Evolutionary conservation across 1,140 invertebrate genomes (phyloP), one percentile per base, ranked within the genome.

Genomic region (Drosophila saltans): DNA sequence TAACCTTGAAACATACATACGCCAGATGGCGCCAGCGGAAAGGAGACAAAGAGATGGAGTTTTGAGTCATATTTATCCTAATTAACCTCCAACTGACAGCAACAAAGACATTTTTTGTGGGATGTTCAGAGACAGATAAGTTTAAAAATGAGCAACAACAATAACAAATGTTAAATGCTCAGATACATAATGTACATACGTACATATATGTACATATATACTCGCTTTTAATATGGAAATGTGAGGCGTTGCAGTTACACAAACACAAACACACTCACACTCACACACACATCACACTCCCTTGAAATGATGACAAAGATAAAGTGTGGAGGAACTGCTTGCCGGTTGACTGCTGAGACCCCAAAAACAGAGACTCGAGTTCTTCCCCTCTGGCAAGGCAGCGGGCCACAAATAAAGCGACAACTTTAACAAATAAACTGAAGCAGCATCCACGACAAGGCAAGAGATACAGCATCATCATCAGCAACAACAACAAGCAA

Each of bases 391-490:
- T 9, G 9, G n/a, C 9, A 28, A 10, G 52, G 48, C 68, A 45
- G 61, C 66, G 61, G 64, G 69, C 4, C 28, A 30, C 65, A 75
- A 80, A 72, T 86, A 73, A 73, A 69, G 83, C 52, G 73, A 89
- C 70, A 88, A 78, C 73, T 86, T 85, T 76, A 88, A 72, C 83
- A 82, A 83, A 83, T 88, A 80, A 81, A 82, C 66, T 59, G 75
- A 56, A 60, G 24, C 8, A 26, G 8, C 16, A 10, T 10, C 8
- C 24, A 1, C 3, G 21, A 52, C 16, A 48, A 36, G 28, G 2
- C 28, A 9, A 39, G 64, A 66, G 40, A 66, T 33, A 39, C 55
- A 58, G 40, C 40, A 33, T 11, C 64, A 57, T n/a, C 56, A 21
- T 41, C 66, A 24, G 26, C 1, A 36, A 7, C 33, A 36, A 7